Evolutionary conservation across 2,888 invertebrate genomes (phyloP), one percentile per base, ranked within the genome.

Genomic region (Apamea monoglypha): DNA sequence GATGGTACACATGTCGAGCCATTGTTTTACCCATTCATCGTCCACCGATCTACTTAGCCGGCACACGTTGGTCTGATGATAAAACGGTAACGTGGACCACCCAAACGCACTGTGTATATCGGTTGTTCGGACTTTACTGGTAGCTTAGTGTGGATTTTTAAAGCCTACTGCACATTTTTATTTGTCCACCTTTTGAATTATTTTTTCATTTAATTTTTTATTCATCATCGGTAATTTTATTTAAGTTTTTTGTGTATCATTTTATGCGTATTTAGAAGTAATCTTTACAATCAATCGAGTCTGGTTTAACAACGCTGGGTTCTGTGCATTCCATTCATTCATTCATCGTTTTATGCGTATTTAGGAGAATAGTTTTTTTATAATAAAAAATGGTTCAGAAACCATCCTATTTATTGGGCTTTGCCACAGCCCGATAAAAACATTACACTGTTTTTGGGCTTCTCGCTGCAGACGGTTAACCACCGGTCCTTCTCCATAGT

Each of bases 11-110:
- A 83, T 77, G 79, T 83, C 71, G 10, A 53, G 81, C 70, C 70
- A 77, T 86, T 86, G 85, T 85, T 82, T 87, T 61, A 67, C 68
- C 50, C 86, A 74, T 74, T 85, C 80, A 83, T 67, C 73, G 83
- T 77, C 74, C 73, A 78, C 81, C 89, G 88, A 89, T 89, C 88
- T 88, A 89, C 88, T 89, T 90, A 91, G 87, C 40, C 25, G 79
- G 71, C 83, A 84, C 84, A 84, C 89, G 90, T 89, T 32, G 76
- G 21, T 32, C 88, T 91, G 93, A 93, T 93, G 95, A 95, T 96
- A 95, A 94, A 95, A 94, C 91, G 92, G 93, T 94, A 94, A 95
- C 94, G 92, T 70, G 93, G 96, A 96, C 96, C 96, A 96, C 96
- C 96, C 96, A 95, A 95, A 90, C 88, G 92, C 90, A 88, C 80